These are phyloP conservation scores for Pammene fasciana DNA, from an alignment of 2,888 invertebrate species.

Conservation along the genomic window DNA sequence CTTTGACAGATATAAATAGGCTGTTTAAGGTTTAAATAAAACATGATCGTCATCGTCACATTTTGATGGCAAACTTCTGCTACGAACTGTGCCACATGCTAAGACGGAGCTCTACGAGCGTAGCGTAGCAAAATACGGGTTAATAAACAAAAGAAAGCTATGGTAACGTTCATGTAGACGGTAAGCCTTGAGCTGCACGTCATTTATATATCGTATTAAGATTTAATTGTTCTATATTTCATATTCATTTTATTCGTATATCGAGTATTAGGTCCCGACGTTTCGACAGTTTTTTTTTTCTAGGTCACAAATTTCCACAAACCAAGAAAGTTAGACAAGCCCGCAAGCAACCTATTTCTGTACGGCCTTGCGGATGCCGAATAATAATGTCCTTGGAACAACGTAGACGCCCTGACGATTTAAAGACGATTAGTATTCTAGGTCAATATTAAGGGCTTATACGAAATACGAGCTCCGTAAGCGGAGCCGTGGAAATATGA, in stretches of 20 bases:
- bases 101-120: too few species aligned
- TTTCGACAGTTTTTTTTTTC: too few species aligned
- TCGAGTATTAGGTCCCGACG: too few species aligned
- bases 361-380: not conserved
- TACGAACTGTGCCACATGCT: too few species aligned
- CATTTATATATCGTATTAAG: too few species aligned
- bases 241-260: too few species aligned
- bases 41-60: not conserved
- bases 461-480: not conserved
- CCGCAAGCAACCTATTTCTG: not conserved
- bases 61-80: too few species aligned
- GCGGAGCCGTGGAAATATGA: not conserved
- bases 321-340: not conserved
- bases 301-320: not conserved
- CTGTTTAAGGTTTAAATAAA: not conserved
- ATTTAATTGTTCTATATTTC: too few species aligned
- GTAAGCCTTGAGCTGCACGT: too few species aligned
- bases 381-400: not conserved
- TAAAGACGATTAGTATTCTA: conserved; percentile 6
- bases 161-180: too few species aligned
- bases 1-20: conserved; percentile 1
- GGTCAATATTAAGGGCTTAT: not conserved
- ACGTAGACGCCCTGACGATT: conserved; percentile 10
- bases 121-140: too few species aligned
- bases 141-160: too few species aligned